Evolutionary conservation across 1,140 invertebrate species (phyloP).

Genomic region (Cheumatopsyche charites): DNA sequence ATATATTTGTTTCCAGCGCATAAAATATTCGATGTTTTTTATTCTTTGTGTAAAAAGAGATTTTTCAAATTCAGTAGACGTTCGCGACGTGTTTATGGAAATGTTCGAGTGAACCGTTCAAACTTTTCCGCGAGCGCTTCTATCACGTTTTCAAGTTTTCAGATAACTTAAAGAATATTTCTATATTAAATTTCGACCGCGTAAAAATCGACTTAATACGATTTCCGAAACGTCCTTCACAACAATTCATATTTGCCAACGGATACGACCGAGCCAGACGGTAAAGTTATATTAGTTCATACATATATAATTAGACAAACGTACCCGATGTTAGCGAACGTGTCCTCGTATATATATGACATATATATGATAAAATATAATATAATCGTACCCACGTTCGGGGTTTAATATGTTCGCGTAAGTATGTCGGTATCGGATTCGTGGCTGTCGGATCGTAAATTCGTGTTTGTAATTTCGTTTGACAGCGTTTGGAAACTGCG

Average conservation of each 20-base stretch:
- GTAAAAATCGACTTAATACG: too few relatives aligned
- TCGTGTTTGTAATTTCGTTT: conserved; percentile 31
- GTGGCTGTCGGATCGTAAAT: conserved; percentile 29
- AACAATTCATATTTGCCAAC: neutral
- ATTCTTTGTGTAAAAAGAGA: neutral
- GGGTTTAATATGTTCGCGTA: too few relatives aligned
- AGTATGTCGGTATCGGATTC: conserved; percentile 2
- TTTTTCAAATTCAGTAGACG: conserved; percentile 15
- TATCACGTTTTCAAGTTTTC: neutral
- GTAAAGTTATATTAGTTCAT: conserved; percentile 20
- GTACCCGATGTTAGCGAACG: neutral
- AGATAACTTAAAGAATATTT: too few relatives aligned
- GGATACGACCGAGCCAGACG: neutral
- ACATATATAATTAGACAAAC: conserved; percentile 13
- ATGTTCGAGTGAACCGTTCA: neutral
- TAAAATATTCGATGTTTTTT: too few relatives aligned
- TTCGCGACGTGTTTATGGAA: conserved; percentile 20
- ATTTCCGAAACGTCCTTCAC: too few relatives aligned
- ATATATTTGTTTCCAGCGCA: too few relatives aligned
- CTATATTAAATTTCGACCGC: too few relatives aligned
- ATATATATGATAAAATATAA: too few relatives aligned
- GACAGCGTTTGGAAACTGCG: conserved; percentile 29
- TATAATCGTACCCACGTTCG: too few relatives aligned
- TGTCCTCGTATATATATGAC: too few relatives aligned
- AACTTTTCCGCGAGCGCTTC: neutral